Base-by-base conservation (phyloP, 2,113 vertebrate genomes). In the Semnornis frantzii region DNA sequence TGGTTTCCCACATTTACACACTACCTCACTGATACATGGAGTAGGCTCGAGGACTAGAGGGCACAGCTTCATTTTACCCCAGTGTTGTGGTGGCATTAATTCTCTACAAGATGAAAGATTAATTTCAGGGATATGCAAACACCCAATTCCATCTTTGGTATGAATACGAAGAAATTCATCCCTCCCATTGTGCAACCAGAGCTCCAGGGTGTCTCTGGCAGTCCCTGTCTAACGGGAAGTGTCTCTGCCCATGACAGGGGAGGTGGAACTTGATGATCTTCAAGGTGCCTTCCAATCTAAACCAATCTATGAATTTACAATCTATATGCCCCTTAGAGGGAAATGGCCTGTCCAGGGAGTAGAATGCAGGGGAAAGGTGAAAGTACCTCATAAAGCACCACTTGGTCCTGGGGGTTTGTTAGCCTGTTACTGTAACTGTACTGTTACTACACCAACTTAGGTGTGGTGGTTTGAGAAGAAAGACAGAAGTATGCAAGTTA, bases 91-190 rank as follows among this genome's bases (percentile, higher is more conserved):
- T 25, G n/a, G 79, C 44, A 93, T 14, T 7, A 39, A 30, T 33
- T 55, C 66, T 37, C 9, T 25, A 15, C 59, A 48, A 13, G 5
- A 55, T 14, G 4, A 8, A 76, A 46, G 15, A 30, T 10, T 2
- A 85, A 30, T 5, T 12, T 88, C 8, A 46, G 39, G 27, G 20
- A 24, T 0, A 5, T 4, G 23, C 25, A 30, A 37, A 37, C n/a
- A 44, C n/a, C 4, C 34, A n/a, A 3, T 0, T 65, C 39, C 4
- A 4, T 1, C 48, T 62, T 18, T 8, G 24, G 30, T 21, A 42
- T 9, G 9, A 52, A 27, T 5, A 23, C 37, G 68, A 52, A 71
- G 31, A 82, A 69, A 75, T 37, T 25, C 72, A 79, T 5, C 58
- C 28, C 30, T 12, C 24, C 34, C 10, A 7, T 18, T 5, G 31